A percentile compares a stretch with the other conserved stretches of the same genome.
Conservation (phyloP, 2,797 vertebrate genomes). For the Chrysocyon brachyurus region DNA sequence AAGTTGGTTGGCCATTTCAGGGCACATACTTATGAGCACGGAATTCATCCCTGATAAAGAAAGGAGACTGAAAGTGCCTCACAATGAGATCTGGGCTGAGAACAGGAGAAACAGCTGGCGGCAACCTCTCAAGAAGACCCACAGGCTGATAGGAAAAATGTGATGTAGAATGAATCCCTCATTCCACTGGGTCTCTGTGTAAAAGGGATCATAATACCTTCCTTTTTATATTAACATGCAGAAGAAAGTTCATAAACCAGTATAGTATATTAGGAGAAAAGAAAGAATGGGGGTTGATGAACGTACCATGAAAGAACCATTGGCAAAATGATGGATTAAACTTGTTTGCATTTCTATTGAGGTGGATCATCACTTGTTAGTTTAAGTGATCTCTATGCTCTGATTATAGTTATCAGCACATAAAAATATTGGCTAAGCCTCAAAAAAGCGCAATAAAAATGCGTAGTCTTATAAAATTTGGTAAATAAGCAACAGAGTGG, state of each 20-base stretch:
- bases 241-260: not conserved
- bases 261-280: not conserved
- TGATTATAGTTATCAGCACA: not conserved
- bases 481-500: not conserved
- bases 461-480: not conserved
- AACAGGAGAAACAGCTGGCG: not conserved
- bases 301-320: not conserved
- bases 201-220: not conserved
- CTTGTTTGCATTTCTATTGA: not conserved
- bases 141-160: not conserved
- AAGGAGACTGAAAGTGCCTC: not conserved
- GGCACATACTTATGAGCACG: not conserved
- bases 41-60: not conserved
- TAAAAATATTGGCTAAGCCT: not conserved
- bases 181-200: not conserved
- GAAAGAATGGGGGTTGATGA: not conserved
- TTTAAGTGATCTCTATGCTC: not conserved
- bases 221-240: not conserved
- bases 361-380: not conserved
- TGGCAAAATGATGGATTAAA: not conserved
- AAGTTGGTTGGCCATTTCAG: not conserved
- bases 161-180: not conserved
- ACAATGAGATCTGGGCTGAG: not conserved
- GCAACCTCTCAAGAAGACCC: not conserved
- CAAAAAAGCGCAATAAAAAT: not conserved